A percentile compares a stretch with the other conserved stretches of the same genome.
Conservation (phyloP, 2,797 vertebrate genomes). For the Dermochelys coriacea region DNA sequence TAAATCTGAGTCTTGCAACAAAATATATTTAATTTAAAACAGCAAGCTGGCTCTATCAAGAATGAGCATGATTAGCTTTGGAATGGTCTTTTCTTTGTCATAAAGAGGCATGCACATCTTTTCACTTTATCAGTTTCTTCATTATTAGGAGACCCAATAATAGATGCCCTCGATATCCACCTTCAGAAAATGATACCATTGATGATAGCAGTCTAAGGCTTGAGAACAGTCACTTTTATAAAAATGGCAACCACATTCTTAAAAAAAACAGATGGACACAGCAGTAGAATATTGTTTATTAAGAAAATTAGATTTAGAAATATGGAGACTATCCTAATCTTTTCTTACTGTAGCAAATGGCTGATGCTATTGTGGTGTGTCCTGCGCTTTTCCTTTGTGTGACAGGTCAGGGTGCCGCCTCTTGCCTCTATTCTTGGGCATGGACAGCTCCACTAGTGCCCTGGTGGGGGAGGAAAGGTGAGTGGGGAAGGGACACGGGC, state of each 20-base stretch:
- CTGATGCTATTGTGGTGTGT: too few species aligned
- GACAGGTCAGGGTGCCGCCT: too few species aligned
- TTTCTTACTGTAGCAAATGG: too few species aligned
- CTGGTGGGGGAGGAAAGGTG: too few species aligned
- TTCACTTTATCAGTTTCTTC: background rate
- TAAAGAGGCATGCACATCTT: background rate
- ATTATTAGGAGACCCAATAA: background rate
- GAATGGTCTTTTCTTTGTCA: background rate
- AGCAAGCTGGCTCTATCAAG: background rate
- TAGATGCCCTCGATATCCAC: background rate
- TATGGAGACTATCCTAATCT: background rate
- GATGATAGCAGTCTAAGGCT: background rate
- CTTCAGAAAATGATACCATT: background rate
- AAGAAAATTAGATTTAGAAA: background rate
- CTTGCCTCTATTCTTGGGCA: too few species aligned
- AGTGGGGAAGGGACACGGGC: too few species aligned
- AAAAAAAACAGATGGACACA: background rate
- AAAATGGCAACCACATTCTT: background rate
- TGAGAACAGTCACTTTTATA: background rate
- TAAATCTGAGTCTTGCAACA: background rate
- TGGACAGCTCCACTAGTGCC: too few species aligned
- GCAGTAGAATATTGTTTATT: background rate
- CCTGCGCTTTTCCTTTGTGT: too few species aligned
- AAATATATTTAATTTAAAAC: background rate
- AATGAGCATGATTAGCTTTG: background rate